These are phyloP conservation scores for Pelochelys cantorii DNA, from an alignment of 2,797 vertebrate species.

Conservation along the genomic window DNA sequence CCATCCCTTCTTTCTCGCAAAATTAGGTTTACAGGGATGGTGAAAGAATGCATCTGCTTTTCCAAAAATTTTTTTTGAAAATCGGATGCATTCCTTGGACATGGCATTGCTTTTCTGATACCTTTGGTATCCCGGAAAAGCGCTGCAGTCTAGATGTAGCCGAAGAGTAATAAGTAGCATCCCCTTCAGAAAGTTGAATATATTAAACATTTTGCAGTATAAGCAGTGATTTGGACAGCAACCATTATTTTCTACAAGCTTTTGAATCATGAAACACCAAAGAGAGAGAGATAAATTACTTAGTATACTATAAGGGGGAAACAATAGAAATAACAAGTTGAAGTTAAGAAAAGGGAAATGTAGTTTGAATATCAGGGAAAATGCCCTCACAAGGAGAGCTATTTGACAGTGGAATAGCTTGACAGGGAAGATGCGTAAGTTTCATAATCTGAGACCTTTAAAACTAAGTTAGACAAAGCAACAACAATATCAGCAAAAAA, in stretches of 20 bases:
- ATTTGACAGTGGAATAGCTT: background rate
- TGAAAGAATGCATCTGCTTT: too few relatives aligned
- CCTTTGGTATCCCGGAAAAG: too few relatives aligned
- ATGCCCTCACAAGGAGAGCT: background rate
- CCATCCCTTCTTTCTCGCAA: too few relatives aligned
- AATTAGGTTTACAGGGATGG: too few relatives aligned
- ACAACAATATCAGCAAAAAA: background rate
- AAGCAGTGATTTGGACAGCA: background rate
- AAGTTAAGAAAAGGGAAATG: background rate
- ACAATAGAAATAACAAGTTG: background rate
- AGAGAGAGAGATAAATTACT: background rate
- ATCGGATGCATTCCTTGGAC: too few relatives aligned
- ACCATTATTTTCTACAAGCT: background rate
- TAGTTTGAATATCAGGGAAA: conserved; percentile 31
- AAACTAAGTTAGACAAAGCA: background rate
- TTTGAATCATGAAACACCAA: background rate
- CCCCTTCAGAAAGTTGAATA: background rate
- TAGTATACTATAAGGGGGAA: background rate
- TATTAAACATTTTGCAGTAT: background rate
- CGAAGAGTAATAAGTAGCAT: background rate
- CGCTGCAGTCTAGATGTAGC: too few relatives aligned
- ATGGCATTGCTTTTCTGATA: too few relatives aligned
- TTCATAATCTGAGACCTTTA: conserved; percentile 6
- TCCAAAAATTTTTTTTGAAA: too few relatives aligned
- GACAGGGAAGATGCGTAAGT: background rate